Base-by-base conservation (phyloP, 2,113 vertebrate species). In the Oreocharis arfaki region DNA sequence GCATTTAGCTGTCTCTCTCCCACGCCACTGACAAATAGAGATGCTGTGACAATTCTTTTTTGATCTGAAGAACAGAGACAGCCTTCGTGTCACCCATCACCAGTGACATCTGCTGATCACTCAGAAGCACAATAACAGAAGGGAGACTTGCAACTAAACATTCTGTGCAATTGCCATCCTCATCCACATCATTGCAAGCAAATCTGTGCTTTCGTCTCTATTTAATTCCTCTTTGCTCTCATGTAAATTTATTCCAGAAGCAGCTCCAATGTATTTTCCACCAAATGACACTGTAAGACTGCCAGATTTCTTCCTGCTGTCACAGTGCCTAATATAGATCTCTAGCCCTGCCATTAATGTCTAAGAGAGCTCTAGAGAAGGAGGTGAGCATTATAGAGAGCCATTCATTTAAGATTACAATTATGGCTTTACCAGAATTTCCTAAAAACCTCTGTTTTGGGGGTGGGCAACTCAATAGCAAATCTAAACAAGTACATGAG, bases 111-210 rank as follows among this genome's bases (percentile, higher is more conserved):
- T 97, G 96, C 90, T 96, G 93, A 95, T 95, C 95, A 90, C 79
- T 84, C 80, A 90, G 90, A 96, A 96, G 86, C 92, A 96, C 92
- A 96, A 93, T 96, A 97, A 96, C 93, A 96, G 95, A 95, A 93
- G 93, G 95, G 80, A 96, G 95, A 95, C 92, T 82, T 78, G 83
- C 93, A 97, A 91, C 96, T 96, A 97, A 96, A 96, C 95, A 95
- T 96, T 96, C 96, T 96, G 95, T 97, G 92, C 95, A 94, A 86
- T 92, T 96, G 85, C 95, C 60, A 92, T 94, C 83, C 84, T 78
- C 93, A 96, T 96, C 93, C 73, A 94, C 93, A 97, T 93, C 95
- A 96, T 76, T 19, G 7, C 93, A 96, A 97, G 95, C 95, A 96
- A 97, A 96, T 95, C 95, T 96, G 78, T 93, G 96, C 91, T 96